Base-by-base conservation (phyloP, 2,113 vertebrate species). In the Actenoides lindsayi region DNA sequence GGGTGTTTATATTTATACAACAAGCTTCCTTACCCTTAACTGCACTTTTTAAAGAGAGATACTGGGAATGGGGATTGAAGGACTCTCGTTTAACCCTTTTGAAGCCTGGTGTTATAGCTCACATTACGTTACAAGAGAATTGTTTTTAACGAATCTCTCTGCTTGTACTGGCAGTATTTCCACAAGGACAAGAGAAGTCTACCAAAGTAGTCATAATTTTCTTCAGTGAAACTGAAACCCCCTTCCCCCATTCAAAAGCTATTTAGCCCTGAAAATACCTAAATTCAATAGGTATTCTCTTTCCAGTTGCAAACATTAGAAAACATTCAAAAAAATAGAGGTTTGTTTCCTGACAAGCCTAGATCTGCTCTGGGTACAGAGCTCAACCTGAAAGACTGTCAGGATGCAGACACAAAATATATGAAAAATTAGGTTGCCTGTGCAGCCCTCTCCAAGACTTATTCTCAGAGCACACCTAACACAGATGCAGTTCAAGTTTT, bases 1-100 rank as follows among this genome's bases (percentile, higher is more conserved):
- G 2, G 30, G 53, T 60, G 30, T 60, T 89, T 91, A n/a, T 56
- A 25, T 12, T 79, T 67, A 25, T 16, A 21, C 35, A 75, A 33
- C 14, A 64, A 91, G 33, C 13, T 83, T 63, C 14, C 39, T 73
- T 80, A 57, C 25, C 28, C 35, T 70, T 67, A 69, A 10, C 31
- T 73, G 50, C 35, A 28, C 33, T 57, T 64, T 85, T 92, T 44
- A 57, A 86, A 83, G 51, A 65, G 13, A 77, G 7, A 37, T 30
- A 59, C 53, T 0, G 0, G 30, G 37, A 89, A 63, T 0, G 2
- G 33, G 9, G 13, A 35, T 67, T 5, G 2, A 46, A 42, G 71
- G 56, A 86, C 78, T 56, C 46, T 51, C 54, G 33, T 42, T 68
- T 37, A 35, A 18, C 88, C 12, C 1, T 27, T 71, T 82, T 54